These are phyloP conservation scores for Meda fulgida DNA, from an alignment of 2,797 vertebrate species.

Conservation along the genomic window DNA sequence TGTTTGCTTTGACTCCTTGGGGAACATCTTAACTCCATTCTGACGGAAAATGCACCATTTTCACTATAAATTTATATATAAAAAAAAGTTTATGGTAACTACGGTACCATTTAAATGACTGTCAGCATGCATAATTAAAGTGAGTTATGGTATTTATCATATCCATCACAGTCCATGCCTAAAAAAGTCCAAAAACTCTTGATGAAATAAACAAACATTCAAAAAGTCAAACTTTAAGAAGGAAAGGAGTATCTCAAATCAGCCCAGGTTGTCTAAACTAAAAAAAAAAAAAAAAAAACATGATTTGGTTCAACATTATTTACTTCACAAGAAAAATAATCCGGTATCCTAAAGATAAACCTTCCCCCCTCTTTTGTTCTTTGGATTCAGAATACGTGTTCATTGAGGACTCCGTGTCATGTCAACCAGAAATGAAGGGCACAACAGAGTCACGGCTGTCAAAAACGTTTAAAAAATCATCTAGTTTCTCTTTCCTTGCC, in stretches of 20 bases:
- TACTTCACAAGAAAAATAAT: constrained; percentile 39
- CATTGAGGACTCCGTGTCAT: neutral
- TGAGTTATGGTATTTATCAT: neutral
- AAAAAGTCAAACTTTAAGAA: constrained; percentile 4
- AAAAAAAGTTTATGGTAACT: neutral
- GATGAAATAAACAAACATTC: neutral
- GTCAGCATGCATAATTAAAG: neutral
- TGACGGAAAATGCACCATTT: neutral
- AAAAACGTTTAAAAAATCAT: constrained; percentile 20
- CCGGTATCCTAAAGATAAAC: constrained; percentile 42
- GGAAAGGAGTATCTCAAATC: neutral
- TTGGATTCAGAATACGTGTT: neutral
- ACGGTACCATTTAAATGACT: neutral
- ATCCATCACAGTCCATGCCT: neutral
- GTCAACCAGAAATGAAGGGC: neutral
- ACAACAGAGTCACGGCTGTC: neutral
- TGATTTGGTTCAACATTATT: neutral
- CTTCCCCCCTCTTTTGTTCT: constrained; percentile 24
- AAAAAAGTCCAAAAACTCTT: neutral
- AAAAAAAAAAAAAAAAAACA: neutral
- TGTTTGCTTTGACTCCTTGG: constrained; percentile 7
- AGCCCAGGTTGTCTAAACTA: neutral
- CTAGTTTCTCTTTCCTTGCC: constrained; percentile 57
- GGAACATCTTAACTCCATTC: neutral
- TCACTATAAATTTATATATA: neutral